phyloP scores from a whole-genome alignment of 37 sponge, comb jelly and placozoan genomes.

The Haliclona indistincta region DNA sequence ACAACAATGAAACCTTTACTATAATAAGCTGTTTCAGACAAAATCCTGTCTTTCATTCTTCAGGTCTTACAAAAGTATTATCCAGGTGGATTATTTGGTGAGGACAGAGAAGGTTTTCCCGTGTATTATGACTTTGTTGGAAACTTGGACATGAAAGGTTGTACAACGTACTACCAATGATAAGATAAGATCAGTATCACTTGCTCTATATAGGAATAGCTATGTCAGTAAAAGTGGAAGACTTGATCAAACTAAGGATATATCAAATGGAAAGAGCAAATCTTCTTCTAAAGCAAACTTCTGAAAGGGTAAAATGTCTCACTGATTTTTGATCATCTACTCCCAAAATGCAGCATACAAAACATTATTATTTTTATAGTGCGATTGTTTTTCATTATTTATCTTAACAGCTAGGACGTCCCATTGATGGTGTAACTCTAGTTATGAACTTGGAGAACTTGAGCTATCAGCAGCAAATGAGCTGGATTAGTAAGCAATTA shows the following conservation, averaged over 20 bases:
- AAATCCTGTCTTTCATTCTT: no score
- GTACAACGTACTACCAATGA: no score
- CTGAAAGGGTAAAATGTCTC: conserved; percentile 21
- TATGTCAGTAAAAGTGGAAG: conserved; percentile 20
- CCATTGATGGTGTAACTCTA: conserved; percentile 38
- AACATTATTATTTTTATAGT: no score
- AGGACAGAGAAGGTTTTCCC: conserved; percentile 69
- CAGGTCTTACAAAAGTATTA: conserved; percentile 43
- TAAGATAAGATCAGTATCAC: no score
- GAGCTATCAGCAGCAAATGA: conserved; percentile 60
- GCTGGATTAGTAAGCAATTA: conserved; percentile 78
- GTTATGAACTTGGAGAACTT: conserved; percentile 68
- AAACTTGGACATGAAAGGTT: conserved; percentile 67
- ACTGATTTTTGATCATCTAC: neutral
- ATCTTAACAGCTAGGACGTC: conserved; percentile 44
- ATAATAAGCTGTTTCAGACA: no score
- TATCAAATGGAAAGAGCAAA: neutral
- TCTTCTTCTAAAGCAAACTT: neutral
- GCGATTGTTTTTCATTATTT: no score
- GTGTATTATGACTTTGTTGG: conserved; percentile 42
- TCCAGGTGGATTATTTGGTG: conserved; percentile 58
- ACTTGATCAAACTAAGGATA: neutral
- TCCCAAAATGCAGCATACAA: no score
- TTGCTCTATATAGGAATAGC: no score
- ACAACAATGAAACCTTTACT: no score